Conservation (phyloP, 2,113 vertebrate species). For the Promerops cafer region DNA sequence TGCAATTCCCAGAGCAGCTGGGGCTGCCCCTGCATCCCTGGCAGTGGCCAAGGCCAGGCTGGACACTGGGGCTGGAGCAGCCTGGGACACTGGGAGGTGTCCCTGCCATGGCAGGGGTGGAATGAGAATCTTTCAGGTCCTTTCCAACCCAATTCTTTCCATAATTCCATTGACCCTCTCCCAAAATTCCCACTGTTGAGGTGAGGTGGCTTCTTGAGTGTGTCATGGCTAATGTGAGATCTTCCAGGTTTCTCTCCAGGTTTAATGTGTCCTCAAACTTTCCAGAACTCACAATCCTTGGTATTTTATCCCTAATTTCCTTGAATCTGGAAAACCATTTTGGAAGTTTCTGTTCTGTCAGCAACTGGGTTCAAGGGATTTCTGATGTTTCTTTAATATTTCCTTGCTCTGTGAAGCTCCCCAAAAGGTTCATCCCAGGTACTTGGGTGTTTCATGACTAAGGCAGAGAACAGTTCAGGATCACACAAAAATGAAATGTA, state of each 20-base stretch:
- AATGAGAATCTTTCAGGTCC: background rate
- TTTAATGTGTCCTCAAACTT: background rate
- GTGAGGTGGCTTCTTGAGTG: background rate
- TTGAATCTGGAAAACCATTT: background rate
- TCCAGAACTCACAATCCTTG: background rate
- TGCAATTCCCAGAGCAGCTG: background rate
- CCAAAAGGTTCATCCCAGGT: background rate
- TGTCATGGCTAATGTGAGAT: background rate
- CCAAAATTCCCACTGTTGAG: rapidly evolving
- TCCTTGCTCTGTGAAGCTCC: background rate
- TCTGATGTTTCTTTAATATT: background rate
- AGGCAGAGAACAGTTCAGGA: background rate
- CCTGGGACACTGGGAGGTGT: rapidly evolving
- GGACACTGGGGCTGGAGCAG: rapidly evolving
- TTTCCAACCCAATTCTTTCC: background rate
- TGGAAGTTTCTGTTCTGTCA: background rate
- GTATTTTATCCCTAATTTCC: background rate
- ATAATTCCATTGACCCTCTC: background rate
- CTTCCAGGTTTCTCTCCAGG: background rate
- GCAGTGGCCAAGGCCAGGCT: background rate
- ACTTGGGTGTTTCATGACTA: background rate
- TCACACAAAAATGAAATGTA: background rate
- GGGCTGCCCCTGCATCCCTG: background rate
- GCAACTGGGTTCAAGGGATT: background rate
- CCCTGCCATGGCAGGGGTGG: background rate